Conservation (phyloP, 2,888 invertebrate species). For the Lamellibrachia satsuma region DNA sequence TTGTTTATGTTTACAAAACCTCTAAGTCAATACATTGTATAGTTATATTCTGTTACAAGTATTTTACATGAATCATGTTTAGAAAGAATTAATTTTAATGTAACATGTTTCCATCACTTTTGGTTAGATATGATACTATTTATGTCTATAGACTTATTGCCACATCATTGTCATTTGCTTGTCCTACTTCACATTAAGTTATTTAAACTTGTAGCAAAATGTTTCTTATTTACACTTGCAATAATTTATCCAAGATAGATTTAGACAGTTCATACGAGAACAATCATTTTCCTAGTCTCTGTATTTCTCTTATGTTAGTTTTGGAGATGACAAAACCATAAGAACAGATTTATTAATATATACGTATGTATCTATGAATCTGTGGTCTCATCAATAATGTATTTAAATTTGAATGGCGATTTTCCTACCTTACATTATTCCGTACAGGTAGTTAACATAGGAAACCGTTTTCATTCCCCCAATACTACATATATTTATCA, state of each 20-base stretch:
- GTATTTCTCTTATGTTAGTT: neutral
- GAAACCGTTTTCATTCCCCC: no score
- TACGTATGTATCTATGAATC: no score
- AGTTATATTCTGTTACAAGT: neutral
- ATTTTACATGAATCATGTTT: neutral
- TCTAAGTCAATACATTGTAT: neutral
- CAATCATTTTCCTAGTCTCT: neutral
- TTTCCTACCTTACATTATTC: no score
- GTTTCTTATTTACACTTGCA: no score
- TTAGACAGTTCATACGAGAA: neutral
- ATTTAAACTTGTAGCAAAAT: no score
- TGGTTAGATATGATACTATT: neutral
- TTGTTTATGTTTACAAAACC: no score
- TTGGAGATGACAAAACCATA: no score
- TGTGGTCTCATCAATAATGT: no score
- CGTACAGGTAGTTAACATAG: no score
- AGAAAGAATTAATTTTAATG: neutral
- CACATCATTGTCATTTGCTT: neutral
- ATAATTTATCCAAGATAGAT: conserved; percentile 29
- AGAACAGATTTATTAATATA: no score
- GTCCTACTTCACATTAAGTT: no score
- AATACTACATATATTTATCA: conserved; percentile 18
- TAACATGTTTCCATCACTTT: neutral
- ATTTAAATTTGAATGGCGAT: no score
- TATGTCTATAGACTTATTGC: neutral